Evolutionary conservation across 1,140 invertebrate genomes (phyloP).

Genomic region (Cydia amplana): DNA sequence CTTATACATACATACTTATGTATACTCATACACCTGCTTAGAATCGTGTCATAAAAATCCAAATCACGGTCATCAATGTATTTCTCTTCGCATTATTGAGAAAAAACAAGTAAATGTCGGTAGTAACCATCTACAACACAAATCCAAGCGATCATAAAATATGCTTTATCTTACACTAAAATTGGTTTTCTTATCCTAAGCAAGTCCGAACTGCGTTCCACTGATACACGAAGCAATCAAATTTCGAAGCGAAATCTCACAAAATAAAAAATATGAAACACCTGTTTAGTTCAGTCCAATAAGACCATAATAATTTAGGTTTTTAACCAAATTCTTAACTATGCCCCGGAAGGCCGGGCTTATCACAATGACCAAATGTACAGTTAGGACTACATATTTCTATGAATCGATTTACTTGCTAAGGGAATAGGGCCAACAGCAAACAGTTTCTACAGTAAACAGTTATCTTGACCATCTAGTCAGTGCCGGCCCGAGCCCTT

Average conservation of each 20-base stretch:
- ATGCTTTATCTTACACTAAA: slow-evolving; percentile 21
- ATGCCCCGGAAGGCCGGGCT: slow-evolving; percentile 47
- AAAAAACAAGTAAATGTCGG: slow-evolving; percentile 6
- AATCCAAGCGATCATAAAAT: slow-evolving; percentile 26
- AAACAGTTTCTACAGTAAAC: slow-evolving; percentile 13
- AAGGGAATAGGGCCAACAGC: slow-evolving; percentile 45
- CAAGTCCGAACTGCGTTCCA: slow-evolving; percentile 30
- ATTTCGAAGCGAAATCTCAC: slow-evolving; percentile 17
- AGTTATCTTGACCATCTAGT: slow-evolving; percentile 14
- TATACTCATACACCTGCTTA: slow-evolving; percentile 7
- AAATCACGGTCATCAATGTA: not conserved
- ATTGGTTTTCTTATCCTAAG: slow-evolving; percentile 28
- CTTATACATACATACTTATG: no score
- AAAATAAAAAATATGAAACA: slow-evolving; percentile 9
- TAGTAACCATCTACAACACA: slow-evolving; percentile 18
- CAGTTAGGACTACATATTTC: slow-evolving; percentile 39
- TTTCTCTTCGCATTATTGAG: not conserved
- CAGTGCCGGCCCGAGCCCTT: no score
- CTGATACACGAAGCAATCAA: slow-evolving; percentile 19
- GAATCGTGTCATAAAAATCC: not conserved
- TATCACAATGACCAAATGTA: slow-evolving; percentile 59
- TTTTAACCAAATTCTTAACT: slow-evolving; percentile 58
- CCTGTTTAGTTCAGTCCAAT: slow-evolving; percentile 26
- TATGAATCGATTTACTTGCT: slow-evolving; percentile 45
- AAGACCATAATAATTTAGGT: slow-evolving; percentile 48